Conservation (phyloP, 1,140 invertebrate species). For the Grapholita molesta region DNA sequence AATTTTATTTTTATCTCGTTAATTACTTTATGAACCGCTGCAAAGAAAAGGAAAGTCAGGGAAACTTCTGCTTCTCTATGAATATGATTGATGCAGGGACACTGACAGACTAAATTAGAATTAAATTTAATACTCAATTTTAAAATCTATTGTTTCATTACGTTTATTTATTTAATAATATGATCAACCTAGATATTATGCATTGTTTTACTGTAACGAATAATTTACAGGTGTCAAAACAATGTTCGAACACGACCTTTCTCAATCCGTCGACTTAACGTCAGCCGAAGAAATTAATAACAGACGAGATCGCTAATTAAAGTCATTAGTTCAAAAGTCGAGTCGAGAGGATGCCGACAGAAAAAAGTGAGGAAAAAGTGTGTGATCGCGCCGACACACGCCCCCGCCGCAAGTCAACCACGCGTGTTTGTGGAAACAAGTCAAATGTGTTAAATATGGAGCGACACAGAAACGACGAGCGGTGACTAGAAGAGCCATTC, state of each 20-base stretch:
- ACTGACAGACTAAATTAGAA: no score
- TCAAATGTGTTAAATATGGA: constrained; percentile 65
- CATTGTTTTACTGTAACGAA: constrained; percentile 20
- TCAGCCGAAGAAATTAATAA: constrained; percentile 55
- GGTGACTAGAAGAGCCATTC: constrained; percentile 34
- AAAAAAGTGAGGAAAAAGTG: constrained; percentile 53
- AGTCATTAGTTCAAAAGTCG: constrained; percentile 63
- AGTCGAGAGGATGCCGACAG: constrained; percentile 54
- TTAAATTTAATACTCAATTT: no score
- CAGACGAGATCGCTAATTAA: constrained; percentile 69
- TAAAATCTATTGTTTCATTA: no score
- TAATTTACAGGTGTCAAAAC: constrained; percentile 37
- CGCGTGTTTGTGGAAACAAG: constrained; percentile 67
- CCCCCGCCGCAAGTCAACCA: constrained; percentile 25
- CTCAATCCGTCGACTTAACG: constrained; percentile 34
- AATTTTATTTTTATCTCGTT: no score
- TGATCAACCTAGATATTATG: no score
- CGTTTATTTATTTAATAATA: no score
- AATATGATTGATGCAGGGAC: no score
- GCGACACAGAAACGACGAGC: constrained; percentile 2
- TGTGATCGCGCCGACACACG: constrained; percentile 59
- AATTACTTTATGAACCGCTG: no score
- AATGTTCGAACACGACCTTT: constrained; percentile 38
- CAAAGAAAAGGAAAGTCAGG: no score
- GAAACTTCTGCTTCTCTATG: no score